Conservation (phyloP, 2,113 vertebrate species). For the Pseudopipra pipra region DNA sequence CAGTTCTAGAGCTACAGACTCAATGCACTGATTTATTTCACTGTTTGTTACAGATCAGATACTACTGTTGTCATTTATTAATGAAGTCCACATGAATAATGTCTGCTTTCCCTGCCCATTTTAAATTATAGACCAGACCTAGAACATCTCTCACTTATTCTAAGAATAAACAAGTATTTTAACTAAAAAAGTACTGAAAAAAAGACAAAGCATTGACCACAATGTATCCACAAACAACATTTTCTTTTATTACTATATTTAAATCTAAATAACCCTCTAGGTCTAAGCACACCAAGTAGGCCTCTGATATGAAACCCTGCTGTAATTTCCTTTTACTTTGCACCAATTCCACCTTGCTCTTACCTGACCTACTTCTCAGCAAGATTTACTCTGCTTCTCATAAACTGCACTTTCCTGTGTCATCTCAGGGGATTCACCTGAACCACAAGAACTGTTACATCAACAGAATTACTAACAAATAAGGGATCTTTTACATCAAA, state of each 20-base stretch:
- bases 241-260: background rate
- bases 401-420: background rate
- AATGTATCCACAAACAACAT: background rate
- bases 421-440: background rate
- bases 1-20: background rate
- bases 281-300: background rate
- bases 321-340: background rate
- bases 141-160: background rate
- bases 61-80: background rate
- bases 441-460: background rate
- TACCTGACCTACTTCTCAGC: background rate
- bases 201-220: background rate
- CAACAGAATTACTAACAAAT: background rate
- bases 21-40: background rate
- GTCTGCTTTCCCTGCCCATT: background rate
- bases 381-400: background rate
- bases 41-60: background rate
- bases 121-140: background rate
- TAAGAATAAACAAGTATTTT: background rate
- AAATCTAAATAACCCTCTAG: background rate
- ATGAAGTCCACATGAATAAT: background rate
- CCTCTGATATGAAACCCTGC: background rate
- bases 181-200: background rate
- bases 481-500: background rate
- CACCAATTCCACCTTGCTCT: background rate